Base-by-base conservation (phyloP, 2,797 vertebrate species). In the Eulemur rubriventer region DNA sequence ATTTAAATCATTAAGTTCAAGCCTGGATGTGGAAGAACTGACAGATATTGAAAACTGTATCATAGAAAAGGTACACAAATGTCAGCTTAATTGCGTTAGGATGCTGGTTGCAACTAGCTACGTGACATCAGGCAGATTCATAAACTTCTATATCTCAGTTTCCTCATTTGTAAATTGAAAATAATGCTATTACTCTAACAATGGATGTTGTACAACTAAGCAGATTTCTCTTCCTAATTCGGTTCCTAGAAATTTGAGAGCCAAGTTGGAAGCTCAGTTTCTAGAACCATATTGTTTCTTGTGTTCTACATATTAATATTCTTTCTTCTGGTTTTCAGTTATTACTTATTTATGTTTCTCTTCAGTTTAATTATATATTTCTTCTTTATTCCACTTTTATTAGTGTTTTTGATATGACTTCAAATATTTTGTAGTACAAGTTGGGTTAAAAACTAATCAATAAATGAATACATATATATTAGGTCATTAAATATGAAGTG, bases 381-480 rank as follows among this genome's bases (percentile, higher is more conserved):
- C 20, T 83, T 85, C 35, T 78, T 59, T 80, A 85, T 38, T 82
- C 24, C 3, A 70, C 33, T 79, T 83, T 80, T 80, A 83, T 76
- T 16, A 81, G 33, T n/a, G 63, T 63, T 33, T 63, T 63, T 63
- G 18, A 89, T n/a, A 80, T 35, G 57, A 87, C 26, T 7, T 46
- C 76, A 81, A 55, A 48, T 61, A 2, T 88, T 85, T 63, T 46
- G 3, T 70, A 14, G 10, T 59, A 72, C 1, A 94, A 59, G 28
- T 11, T 83, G 8, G 55, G 30, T 85, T 82, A 80, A 76, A 90
- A 86, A 76, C 78, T 75, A 84, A 80, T 87, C 22, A 95, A 78
- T 92, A 75, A 61, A 63, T 85, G 8, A 92, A 88, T 50, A 81
- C 2, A 55, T 69, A 93, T 57, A 63, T 67, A 55, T 55, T 20